phyloP scores from a whole-genome alignment of 2,797 vertebrate genomes.

The Syngnathus rostellatus region DNA sequence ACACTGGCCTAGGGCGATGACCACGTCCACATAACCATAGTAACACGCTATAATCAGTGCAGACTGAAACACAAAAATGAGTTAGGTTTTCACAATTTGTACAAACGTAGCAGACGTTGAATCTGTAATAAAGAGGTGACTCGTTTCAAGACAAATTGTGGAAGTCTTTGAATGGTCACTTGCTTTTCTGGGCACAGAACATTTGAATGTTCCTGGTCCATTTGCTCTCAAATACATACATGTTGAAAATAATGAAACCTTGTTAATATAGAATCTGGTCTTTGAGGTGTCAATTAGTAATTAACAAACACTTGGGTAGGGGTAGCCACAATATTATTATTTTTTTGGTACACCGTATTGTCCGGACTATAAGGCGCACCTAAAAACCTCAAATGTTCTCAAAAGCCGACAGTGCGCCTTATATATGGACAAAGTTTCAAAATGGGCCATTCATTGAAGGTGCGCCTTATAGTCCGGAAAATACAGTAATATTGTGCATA shows the following conservation, averaged over 20 bases:
- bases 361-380: no score
- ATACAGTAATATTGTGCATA: no score
- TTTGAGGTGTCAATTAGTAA: no score
- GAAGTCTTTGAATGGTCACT: not conserved
- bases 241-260: not conserved
- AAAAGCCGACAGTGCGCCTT: no score
- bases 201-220: not conserved
- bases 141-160: not conserved
- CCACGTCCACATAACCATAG: slow-evolving; percentile 87
- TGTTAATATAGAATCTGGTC: no score
- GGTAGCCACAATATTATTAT: no score
- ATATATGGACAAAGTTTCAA: no score
- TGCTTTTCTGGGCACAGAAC: not conserved
- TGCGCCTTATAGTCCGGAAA: no score
- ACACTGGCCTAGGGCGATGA: slow-evolving; percentile 86
- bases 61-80: slow-evolving; percentile 68
- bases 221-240: not conserved
- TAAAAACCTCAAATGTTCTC: no score
- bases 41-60: slow-evolving; percentile 91
- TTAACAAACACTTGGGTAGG: no score
- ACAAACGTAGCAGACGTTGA: not conserved
- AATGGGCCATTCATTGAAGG: no score
- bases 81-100: not conserved
- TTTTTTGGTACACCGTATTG: no score
- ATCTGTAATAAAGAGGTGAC: not conserved